Base-by-base conservation (phyloP, 2,113 vertebrate genomes). In the Brachyhypopomus occidentalis region DNA sequence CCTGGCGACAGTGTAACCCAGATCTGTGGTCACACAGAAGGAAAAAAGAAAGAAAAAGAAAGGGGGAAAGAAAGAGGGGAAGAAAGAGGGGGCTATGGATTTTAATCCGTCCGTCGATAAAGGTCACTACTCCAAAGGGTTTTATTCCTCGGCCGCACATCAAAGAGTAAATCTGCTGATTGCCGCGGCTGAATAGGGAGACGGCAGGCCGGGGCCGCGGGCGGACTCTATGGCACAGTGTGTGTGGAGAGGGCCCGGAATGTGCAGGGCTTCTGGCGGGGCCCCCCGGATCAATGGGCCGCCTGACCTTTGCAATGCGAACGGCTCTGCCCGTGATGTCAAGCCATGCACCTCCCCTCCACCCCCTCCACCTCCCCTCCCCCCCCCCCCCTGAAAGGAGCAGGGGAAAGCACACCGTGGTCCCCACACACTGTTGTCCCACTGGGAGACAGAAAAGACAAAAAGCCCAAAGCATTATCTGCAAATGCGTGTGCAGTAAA, bases 51-150 rank as follows among this genome's bases (percentile, higher is more conserved):
- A 23, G 72, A 27, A 23, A 45, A 41, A 72, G 36, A 34, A 41
- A 63, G 69, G 48, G 55, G 36, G 30, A 77, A 63, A 77, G 59
- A 79, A 83, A 83, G 78, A 79, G 84, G 78, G 79, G 45, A 23
- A 16, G 41, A 84, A 82, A 83, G 77, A 64, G 73, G 71, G 52
- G 23, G 87, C 91, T 91, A 93, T 91, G 90, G 92, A 92, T 93
- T 94, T 94, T 92, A 93, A 93, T 93, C 92, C 89, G 78, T 87
- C 89, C 88, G 90, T 92, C 91, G 88, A 92, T 94, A 95, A 95
- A 94, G 88, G 85, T 94, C 90, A 91, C 75, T 83, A 90, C 79
- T 92, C 86, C 87, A 94, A 91, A 94, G 88, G 93, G 82, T 89
- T 95, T 95, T 93, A 87, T 93, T 89, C 88, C 90, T 92, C 90